Evolutionary conservation across 1,140 invertebrate species (phyloP).

Genomic region (Aphaenogaster floridana): DNA sequence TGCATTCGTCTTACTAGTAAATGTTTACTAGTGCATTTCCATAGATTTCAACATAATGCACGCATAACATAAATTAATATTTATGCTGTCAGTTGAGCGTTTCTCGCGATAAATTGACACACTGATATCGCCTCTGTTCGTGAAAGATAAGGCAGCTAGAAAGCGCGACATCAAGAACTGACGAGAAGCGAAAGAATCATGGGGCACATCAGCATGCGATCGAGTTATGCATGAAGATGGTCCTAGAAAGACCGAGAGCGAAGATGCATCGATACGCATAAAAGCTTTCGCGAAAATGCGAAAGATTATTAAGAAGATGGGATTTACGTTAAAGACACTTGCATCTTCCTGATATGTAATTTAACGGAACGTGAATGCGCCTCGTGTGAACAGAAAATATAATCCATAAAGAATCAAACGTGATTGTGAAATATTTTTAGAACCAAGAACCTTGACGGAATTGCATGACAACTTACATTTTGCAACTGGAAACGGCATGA

Average conservation of each 20-base stretch:
- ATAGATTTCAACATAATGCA: neutral
- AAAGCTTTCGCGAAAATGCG: neutral
- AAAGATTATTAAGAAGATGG: slow-evolving; percentile 7
- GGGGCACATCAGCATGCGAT: neutral
- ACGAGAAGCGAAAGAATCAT: neutral
- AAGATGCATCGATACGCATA: neutral
- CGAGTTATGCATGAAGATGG: neutral
- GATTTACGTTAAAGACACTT: neutral
- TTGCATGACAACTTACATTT: slow-evolving; percentile 41
- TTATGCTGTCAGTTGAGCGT: neutral
- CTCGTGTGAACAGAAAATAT: neutral
- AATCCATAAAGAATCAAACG: neutral
- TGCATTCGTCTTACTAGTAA: neutral
- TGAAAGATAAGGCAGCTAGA: neutral
- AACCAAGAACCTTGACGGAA: neutral
- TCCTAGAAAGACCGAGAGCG: neutral
- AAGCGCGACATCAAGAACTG: neutral
- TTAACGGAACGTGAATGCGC: neutral
- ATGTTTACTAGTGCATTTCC: slow-evolving; percentile 22
- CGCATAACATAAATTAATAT: slow-evolving; percentile 1
- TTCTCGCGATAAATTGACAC: slow-evolving; percentile 25
- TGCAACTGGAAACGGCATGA: slow-evolving; percentile 57
- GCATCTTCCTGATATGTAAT: neutral
- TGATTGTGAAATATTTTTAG: neutral
- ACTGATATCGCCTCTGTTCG: neutral